Conservation (phyloP, 2,888 invertebrate genomes). For the Elysia crispata region DNA sequence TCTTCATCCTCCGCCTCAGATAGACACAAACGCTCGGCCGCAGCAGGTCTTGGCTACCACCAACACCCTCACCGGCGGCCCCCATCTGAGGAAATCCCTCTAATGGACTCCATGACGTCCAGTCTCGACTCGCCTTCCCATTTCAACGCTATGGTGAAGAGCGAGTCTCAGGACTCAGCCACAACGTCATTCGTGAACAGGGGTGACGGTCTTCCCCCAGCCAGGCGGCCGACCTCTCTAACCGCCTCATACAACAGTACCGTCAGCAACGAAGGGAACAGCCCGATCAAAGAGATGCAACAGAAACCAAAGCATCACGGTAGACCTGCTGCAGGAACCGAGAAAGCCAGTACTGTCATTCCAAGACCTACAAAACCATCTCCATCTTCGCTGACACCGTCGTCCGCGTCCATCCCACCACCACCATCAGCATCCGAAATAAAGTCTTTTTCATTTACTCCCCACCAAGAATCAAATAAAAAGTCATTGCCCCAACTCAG, state of each 20-base stretch:
- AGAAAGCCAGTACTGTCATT: neutral
- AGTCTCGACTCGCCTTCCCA: conserved; percentile 44
- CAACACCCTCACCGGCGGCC: conserved; percentile 19
- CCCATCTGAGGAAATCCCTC: conserved; percentile 49
- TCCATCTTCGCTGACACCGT: neutral
- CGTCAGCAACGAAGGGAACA: conserved; percentile 2
- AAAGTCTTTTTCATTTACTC: neutral
- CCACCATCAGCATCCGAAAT: conserved; percentile 3
- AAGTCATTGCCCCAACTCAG: neutral
- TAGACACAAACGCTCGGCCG: conserved; percentile 26
- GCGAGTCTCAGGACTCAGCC: conserved; percentile 37
- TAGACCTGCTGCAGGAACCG: no score
- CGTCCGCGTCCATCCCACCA: neutral
- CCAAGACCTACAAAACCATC: neutral
- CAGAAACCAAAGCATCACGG: no score
- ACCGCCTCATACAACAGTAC: conserved; percentile 59
- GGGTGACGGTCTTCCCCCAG: conserved; percentile 48
- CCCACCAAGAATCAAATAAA: neutral
- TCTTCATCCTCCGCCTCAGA: neutral
- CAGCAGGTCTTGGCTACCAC: neutral
- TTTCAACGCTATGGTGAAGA: conserved; percentile 35
- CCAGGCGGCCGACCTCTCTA: conserved; percentile 65
- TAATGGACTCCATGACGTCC: conserved; percentile 50
- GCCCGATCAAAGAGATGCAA: no score
- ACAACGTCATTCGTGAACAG: conserved; percentile 65